Base-by-base conservation (phyloP, 2,888 invertebrate genomes). In the Drosophila longiperda region DNA sequence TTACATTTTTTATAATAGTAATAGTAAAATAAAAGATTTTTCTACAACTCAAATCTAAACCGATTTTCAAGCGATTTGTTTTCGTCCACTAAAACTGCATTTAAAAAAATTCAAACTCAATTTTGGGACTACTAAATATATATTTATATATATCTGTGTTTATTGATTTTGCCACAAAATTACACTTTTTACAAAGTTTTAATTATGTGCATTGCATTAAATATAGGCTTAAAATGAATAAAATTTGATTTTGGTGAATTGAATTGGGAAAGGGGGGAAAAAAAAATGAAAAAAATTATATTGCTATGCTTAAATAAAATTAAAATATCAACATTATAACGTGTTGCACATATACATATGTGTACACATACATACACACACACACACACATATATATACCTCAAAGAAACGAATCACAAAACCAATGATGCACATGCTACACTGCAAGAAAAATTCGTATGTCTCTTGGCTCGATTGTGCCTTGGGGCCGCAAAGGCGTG, bases 321-420 rank as follows among this genome's bases (percentile, higher is more conserved):
- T 61, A 60, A 62, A 48, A 67, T 66, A 63, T 48, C 53, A 60
- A 49, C 59, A 61, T 48, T 33, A 38, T 34, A 36, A 32, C 23
- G 36, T 36, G 45, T 48, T 45, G 12, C 33, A 29, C 20, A 34
- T n/a, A 29, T 9, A 36, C 29, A 66, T 36, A 66, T 5, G 34
- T 0, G 11, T 1, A 45, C 7, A 26, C 3, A 33, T 53, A 8
- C 2, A 34, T 34, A 1, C 50, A 34, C 36, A 45, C 3, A 26
- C 7, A 23, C 11, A 1, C 32, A 50, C 50, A 34, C 36, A 34
- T 26, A 36, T 11, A 23, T 34, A 26, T 38, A 36, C 12, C 7
- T 49, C 48, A 66, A 63, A 68, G 40, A 70, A 70, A 74, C 66
- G 59, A 76, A 74, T 78, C 74, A 78, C 79, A 73, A 53, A 55